Evolutionary conservation across 2,888 invertebrate genomes (phyloP).

Genomic region (Serripes groenlandicus): DNA sequence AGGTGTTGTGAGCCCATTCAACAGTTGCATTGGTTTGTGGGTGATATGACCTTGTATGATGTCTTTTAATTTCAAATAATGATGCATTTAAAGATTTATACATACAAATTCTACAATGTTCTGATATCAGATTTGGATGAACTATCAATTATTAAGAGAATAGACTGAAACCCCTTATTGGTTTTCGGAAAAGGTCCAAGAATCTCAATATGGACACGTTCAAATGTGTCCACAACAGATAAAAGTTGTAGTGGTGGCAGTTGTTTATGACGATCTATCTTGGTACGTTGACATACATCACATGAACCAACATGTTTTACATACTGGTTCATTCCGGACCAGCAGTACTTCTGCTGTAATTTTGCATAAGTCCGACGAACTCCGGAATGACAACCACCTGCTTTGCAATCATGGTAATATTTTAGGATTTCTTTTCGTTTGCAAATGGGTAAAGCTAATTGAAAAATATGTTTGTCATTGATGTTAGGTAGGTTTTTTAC

Average conservation of each 20-base stretch:
- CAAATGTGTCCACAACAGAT: conserved; percentile 40
- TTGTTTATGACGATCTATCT: neutral
- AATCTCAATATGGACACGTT: conserved; percentile 51
- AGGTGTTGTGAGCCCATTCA: conserved; percentile 44
- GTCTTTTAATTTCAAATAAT: conserved; percentile 52
- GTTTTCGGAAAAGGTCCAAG: conserved; percentile 41
- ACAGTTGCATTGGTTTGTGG: conserved; percentile 54
- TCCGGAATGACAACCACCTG: conserved; percentile 38
- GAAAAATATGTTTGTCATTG: conserved; percentile 15
- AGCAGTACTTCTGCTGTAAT: conserved; percentile 32
- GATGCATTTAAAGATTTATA: conserved; percentile 56
- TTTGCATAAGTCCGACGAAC: conserved; percentile 26
- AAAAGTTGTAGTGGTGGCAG: conserved; percentile 37
- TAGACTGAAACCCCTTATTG: conserved; percentile 32
- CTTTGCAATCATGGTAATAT: conserved; percentile 38
- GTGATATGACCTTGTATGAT: conserved; percentile 56
- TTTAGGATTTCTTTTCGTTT: conserved; percentile 20
- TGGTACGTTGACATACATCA: conserved; percentile 36
- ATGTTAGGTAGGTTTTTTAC: conserved; percentile 25
- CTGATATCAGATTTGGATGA: conserved; percentile 57
- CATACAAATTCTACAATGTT: conserved; percentile 58
- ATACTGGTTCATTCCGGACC: conserved; percentile 24
- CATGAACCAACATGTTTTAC: conserved; percentile 37
- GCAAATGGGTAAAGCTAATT: conserved; percentile 29
- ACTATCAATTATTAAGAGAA: conserved; percentile 51